Evolutionary conservation across 2,113 vertebrate species (phyloP).

Genomic region (Barnardius zonarius): DNA sequence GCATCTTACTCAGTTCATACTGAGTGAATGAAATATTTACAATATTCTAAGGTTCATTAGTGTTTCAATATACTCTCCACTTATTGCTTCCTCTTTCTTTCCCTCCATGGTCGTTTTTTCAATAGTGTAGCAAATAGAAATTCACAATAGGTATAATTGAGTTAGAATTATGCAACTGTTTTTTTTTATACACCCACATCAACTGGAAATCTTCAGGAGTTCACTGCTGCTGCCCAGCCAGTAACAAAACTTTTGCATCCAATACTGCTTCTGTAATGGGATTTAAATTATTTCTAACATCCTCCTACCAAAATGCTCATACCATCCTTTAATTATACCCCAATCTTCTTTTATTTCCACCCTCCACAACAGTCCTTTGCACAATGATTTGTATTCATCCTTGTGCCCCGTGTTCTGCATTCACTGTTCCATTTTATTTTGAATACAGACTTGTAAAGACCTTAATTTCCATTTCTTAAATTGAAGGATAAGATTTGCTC

Average conservation of each 20-base stretch:
- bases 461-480: slow-evolving; percentile 49
- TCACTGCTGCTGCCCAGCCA: not conserved
- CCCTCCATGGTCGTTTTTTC: not conserved
- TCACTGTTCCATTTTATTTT: slow-evolving; percentile 47
- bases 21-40: slow-evolving; percentile 23
- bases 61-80: not conserved
- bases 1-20: not conserved
- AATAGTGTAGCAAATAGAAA: not conserved
- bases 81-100: not conserved
- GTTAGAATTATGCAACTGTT: not conserved
- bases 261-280: slow-evolving; percentile 43
- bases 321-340: slow-evolving; percentile 65
- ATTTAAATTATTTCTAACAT: slow-evolving; percentile 62
- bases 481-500: not conserved
- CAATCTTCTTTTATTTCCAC: slow-evolving; percentile 38
- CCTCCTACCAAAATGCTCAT: slow-evolving; percentile 38
- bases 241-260: slow-evolving; percentile 33
- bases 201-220: slow-evolving; percentile 14
- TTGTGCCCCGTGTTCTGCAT: slow-evolving; percentile 29
- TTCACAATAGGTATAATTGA: not conserved
- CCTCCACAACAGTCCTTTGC: slow-evolving; percentile 5
- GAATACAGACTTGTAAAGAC: slow-evolving; percentile 10
- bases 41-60: not conserved
- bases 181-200: slow-evolving; percentile 1
- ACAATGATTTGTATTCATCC: slow-evolving; percentile 51